Percentiles rank a stretch among this genome's conserved stretches.
phyloP scores from a whole-genome alignment of 2,888 invertebrate genomes.

The Cataglyphis rosenhaueri region DNA sequence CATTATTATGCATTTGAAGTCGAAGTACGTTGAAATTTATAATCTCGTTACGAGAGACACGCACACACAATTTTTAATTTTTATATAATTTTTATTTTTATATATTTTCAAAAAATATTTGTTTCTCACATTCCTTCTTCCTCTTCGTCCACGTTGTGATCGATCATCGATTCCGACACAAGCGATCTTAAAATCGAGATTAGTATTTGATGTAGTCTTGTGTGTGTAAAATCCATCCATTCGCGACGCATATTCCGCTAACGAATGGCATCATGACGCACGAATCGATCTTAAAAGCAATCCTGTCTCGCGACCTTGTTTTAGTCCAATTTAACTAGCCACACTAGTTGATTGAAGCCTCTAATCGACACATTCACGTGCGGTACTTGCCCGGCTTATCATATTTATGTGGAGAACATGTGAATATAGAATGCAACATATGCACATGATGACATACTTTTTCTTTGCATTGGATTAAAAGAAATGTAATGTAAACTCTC shows the following conservation, averaged over 20 bases:
- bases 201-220: constrained; percentile 79
- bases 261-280: constrained; percentile 71
- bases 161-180: constrained; percentile 58
- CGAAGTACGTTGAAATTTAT: background rate
- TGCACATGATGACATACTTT: constrained; percentile 35
- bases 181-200: constrained; percentile 77
- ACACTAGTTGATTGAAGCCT: constrained; percentile 79
- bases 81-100: background rate
- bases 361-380: constrained; percentile 67
- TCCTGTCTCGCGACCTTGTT: constrained; percentile 39
- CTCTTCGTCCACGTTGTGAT: constrained; percentile 70
- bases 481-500: background rate
- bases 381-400: constrained; percentile 62
- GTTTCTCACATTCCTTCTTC: constrained; percentile 61
- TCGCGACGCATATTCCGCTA: constrained; percentile 62
- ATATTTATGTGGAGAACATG: constrained; percentile 57
- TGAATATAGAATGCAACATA: constrained; percentile 33
- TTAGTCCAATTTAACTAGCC: constrained; percentile 78
- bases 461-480: background rate
- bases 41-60: background rate
- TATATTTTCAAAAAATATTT: background rate
- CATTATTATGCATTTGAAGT: background rate
- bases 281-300: constrained; percentile 81
- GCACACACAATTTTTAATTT: background rate
- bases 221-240: constrained; percentile 82